These are phyloP conservation scores for Zhuqinia jingwanae DNA, from an alignment of 2,888 invertebrate species.

Conservation along the genomic window DNA sequence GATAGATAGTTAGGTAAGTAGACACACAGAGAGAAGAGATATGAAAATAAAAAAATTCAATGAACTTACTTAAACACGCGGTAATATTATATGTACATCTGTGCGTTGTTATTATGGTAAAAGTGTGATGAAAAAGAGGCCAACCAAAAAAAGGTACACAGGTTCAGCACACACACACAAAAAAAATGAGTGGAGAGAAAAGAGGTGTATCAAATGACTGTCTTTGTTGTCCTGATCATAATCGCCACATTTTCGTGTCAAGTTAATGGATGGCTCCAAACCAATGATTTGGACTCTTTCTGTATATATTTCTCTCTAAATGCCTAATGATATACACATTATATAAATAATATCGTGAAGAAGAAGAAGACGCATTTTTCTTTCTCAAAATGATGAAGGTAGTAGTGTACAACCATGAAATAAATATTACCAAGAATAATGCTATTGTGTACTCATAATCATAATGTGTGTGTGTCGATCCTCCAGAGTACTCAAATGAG, in stretches of 20 bases:
- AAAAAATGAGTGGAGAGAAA: constrained; percentile 12
- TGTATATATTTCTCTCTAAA: constrained; percentile 35
- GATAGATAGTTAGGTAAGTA: not conserved
- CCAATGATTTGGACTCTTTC: constrained; percentile 54
- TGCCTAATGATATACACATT: constrained; percentile 66
- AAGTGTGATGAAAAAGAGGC: not conserved
- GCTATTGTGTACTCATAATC: not conserved
- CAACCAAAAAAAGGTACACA: not conserved
- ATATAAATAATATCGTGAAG: constrained; percentile 5
- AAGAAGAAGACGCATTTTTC: not conserved
- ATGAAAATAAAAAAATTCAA: constrained; percentile 57
- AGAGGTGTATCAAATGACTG: constrained; percentile 66
- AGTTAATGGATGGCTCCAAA: constrained; percentile 73
- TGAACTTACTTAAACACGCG: constrained; percentile 37
- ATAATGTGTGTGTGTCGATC: not conserved
- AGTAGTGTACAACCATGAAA: not conserved
- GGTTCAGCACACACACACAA: not conserved
- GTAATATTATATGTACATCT: not conserved
- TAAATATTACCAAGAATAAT: not conserved
- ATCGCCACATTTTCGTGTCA: constrained; percentile 73
- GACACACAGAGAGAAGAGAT: no score
- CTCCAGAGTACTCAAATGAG: no score
- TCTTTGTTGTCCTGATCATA: constrained; percentile 70
- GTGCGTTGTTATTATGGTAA: not conserved
- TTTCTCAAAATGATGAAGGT: not conserved